phyloP scores from a whole-genome alignment of 2,797 vertebrate genomes.

The Malacoctenus gilli region DNA sequence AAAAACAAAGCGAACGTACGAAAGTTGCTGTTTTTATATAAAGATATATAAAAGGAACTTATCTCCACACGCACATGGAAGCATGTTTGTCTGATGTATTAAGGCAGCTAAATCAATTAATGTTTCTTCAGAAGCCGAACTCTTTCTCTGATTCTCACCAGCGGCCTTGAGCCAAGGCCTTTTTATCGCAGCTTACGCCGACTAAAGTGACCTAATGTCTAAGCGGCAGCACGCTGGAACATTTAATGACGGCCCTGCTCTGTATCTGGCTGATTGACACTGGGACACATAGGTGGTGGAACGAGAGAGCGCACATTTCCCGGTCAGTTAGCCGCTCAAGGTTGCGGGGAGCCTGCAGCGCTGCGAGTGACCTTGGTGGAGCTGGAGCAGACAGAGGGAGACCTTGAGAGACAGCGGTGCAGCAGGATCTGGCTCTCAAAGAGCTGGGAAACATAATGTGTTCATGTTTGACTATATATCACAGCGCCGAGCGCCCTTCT shows the following conservation, averaged over 20 bases:
- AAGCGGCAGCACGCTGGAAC: conserved; percentile 38
- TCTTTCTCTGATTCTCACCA: conserved; percentile 23
- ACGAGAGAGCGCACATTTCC: conserved; percentile 77
- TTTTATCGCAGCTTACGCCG: conserved; percentile 49
- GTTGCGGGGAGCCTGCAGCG: conserved; percentile 64
- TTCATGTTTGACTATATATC: conserved; percentile 70
- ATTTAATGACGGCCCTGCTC: conserved; percentile 51
- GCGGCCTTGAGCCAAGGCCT: conserved; percentile 48
- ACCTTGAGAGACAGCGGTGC: conserved; percentile 73
- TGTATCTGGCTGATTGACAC: conserved; percentile 69
- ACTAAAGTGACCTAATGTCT: conserved; percentile 49
- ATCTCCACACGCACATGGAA: neutral
- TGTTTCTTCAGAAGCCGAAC: conserved; percentile 41
- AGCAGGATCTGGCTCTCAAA: conserved; percentile 67
- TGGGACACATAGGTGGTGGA: conserved; percentile 55
- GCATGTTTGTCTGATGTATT: neutral
- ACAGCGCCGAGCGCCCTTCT: conserved; percentile 29
- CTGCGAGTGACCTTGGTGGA: conserved; percentile 70
- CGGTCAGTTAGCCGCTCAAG: conserved; percentile 79
- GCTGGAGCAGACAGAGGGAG: conserved; percentile 68
- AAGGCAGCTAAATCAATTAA: conserved; percentile 52
- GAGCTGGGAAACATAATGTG: conserved; percentile 68
- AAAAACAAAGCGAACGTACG: conserved; percentile 2
- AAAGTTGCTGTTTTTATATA: neutral
- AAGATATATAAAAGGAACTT: neutral